Evolutionary conservation across 1,140 invertebrate species (phyloP).

Genomic region (Habropoda laboriosa): DNA sequence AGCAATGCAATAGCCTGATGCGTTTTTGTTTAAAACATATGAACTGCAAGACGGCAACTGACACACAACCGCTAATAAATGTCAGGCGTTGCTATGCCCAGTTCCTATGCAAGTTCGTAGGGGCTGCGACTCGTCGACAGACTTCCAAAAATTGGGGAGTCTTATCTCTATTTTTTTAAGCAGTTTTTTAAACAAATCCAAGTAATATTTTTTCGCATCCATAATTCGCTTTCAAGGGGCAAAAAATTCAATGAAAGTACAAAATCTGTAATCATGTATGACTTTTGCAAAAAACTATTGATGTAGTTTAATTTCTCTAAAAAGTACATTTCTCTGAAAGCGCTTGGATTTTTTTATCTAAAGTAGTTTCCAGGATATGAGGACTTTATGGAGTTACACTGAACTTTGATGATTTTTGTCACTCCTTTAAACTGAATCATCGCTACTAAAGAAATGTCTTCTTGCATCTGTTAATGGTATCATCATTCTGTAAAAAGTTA

Average conservation of each 20-base stretch:
- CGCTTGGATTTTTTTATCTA: neutral
- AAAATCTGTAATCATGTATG: too few relatives aligned
- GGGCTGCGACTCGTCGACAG: too few relatives aligned
- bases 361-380: slow-evolving; percentile 25
- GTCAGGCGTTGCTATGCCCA: neutral
- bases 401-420: slow-evolving; percentile 37
- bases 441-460: slow-evolving; percentile 21
- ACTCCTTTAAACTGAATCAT: slow-evolving; percentile 25
- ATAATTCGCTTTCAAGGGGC: too few relatives aligned
- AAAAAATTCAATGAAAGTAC: too few relatives aligned
- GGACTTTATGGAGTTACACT: slow-evolving; percentile 31
- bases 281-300: too few relatives aligned
- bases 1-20: slow-evolving; percentile 18
- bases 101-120: too few relatives aligned
- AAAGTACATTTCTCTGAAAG: too few relatives aligned
- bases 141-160: neutral
- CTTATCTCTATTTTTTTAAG: too few relatives aligned
- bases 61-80: slow-evolving; percentile 15
- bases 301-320: too few relatives aligned
- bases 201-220: too few relatives aligned
- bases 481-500: slow-evolving; percentile 11
- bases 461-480: slow-evolving; percentile 13
- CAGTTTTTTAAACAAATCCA: too few relatives aligned
- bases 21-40: slow-evolving; percentile 16
- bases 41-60: slow-evolving; percentile 7